Evolutionary conservation across 35 echinoderm and acorn worm genomes (phyloP).

Genomic region (Eucidaris tribuloides): DNA sequence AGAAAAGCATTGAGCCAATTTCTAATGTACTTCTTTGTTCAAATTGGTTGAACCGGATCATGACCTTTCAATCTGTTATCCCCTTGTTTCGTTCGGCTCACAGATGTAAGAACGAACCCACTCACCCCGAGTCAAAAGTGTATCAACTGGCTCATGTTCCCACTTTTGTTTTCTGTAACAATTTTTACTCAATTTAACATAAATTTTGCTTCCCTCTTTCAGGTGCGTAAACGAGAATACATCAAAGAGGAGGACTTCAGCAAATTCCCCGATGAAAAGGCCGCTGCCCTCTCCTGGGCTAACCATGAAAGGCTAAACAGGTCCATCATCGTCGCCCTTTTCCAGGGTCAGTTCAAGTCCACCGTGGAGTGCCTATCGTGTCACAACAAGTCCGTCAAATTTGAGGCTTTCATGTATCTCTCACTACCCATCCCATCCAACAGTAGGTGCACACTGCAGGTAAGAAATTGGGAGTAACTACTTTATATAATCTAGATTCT

Average conservation of each 20-base stretch:
- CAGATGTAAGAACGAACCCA: too few species aligned
- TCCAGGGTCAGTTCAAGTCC: constrained; percentile 96
- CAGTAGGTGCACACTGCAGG: constrained; percentile 60
- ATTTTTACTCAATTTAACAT: too few species aligned
- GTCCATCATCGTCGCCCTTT: constrained; percentile 84
- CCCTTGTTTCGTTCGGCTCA: too few species aligned
- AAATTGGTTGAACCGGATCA: too few species aligned
- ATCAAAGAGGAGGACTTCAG: constrained; percentile 83
- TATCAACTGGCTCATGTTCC: too few species aligned
- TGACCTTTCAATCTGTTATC: too few species aligned
- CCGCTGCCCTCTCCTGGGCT: constrained; percentile 61
- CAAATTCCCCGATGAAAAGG: constrained; percentile 45
- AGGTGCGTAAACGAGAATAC: constrained; percentile 91
- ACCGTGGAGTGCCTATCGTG: constrained; percentile 72
- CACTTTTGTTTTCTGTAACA: too few species aligned
- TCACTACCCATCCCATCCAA: constrained; percentile 81
- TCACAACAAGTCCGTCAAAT: constrained; percentile 79
- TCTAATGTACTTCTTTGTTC: too few species aligned
- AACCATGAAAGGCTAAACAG: constrained; percentile 82
- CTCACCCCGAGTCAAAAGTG: too few species aligned
- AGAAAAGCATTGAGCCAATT: too few species aligned
- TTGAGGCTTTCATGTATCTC: constrained; percentile 92
- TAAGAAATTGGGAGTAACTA: too few species aligned
- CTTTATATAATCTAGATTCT: too few species aligned
- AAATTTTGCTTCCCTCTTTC: neutral